phyloP scores from a whole-genome alignment of 2,888 invertebrate genomes.

The Gryllus longicercus region DNA sequence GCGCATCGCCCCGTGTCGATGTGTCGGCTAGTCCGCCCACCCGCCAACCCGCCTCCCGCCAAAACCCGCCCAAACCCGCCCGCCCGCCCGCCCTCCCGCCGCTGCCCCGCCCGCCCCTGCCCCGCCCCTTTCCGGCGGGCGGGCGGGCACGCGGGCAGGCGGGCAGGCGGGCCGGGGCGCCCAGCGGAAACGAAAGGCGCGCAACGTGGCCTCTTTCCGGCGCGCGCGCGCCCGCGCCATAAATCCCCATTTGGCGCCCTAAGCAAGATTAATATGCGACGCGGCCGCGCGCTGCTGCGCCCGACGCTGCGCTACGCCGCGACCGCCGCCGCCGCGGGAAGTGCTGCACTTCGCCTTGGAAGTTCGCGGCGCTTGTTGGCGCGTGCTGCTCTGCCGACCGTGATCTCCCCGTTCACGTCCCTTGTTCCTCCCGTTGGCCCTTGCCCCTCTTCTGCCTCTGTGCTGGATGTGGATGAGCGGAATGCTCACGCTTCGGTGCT shows the following conservation, averaged over 20 bases:
- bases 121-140: not conserved
- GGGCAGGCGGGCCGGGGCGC: not conserved
- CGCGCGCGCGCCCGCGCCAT: not conserved
- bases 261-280: conserved; percentile 4
- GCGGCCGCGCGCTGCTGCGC: not conserved
- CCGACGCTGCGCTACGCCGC: no score
- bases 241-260: not conserved
- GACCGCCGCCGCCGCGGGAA: no score
- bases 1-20: not conserved
- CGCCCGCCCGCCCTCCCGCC: not conserved
- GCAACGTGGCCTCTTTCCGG: not conserved
- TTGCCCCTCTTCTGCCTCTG: no score
- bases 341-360: no score
- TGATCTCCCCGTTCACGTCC: no score
- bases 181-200: not conserved
- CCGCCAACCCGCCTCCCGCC: not conserved
- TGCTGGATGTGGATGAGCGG: no score
- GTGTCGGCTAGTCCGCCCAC: not conserved
- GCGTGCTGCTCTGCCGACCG: no score
- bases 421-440: no score
- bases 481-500: no score
- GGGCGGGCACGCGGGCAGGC: not conserved
- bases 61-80: not conserved
- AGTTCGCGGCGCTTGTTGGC: no score
- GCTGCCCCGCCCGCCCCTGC: not conserved